Evolutionary conservation across 2,113 vertebrate genomes (phyloP).

Genomic region (Columbina picui): DNA sequence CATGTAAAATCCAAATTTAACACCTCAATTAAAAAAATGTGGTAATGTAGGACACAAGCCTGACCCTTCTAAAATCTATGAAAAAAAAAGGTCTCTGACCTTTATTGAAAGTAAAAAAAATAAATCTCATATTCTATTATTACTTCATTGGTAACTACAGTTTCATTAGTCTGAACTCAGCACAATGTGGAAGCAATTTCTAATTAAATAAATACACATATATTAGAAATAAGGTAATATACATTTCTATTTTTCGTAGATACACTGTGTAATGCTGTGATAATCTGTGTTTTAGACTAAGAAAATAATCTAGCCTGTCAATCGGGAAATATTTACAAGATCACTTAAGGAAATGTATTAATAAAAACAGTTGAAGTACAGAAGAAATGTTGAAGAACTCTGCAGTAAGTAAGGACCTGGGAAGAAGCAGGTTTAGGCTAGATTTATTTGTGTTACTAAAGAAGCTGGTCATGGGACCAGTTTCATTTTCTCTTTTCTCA

Average conservation of each 20-base stretch:
- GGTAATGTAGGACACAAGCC: background rate
- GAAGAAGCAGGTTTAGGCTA: background rate
- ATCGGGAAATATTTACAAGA: background rate
- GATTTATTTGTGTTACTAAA: background rate
- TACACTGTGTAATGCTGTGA: background rate
- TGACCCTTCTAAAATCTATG: background rate
- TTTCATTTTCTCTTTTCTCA: background rate
- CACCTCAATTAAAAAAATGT: background rate
- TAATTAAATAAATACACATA: background rate
- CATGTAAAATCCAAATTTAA: background rate
- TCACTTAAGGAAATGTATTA: background rate
- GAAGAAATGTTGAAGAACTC: background rate
- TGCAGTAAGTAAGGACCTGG: background rate
- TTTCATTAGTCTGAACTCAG: background rate
- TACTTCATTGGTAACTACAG: background rate
- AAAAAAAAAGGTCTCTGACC: background rate
- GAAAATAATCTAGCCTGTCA: background rate
- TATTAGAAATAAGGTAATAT: background rate
- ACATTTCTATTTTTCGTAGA: background rate
- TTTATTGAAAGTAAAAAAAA: background rate
- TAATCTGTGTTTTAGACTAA: background rate
- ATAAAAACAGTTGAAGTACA: background rate
- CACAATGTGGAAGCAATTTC: background rate
- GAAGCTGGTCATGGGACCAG: background rate
- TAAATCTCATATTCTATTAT: background rate